Conservation (phyloP, 1,140 invertebrate genomes). For the Bombus fervidus region DNA sequence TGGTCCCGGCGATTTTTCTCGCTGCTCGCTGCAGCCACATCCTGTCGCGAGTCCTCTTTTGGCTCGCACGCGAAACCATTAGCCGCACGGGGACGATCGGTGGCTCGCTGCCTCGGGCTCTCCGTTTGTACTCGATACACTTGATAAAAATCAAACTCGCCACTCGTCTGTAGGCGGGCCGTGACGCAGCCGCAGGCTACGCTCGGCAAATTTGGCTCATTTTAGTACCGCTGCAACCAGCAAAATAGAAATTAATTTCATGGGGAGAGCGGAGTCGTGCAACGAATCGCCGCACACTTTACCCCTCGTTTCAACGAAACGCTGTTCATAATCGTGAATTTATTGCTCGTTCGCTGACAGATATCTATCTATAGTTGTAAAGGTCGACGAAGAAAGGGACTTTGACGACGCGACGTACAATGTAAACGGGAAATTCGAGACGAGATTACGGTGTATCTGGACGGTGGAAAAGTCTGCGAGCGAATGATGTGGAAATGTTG, state of each 20-base stretch:
- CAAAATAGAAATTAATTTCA: conserved; percentile 57
- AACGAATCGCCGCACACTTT: background rate
- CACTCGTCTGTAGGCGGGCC: background rate
- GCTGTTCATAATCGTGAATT: background rate
- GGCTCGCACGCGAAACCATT: background rate
- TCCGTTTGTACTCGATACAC: conserved; percentile 53
- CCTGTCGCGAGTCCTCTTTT: background rate
- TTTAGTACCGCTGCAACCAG: background rate
- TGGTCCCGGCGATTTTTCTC: conserved; percentile 37
- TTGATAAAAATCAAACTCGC: conserved; percentile 65
- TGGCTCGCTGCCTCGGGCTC: conserved; percentile 19
- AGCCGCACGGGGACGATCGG: background rate
- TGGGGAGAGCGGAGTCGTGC: background rate
- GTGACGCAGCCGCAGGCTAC: conserved; percentile 14
- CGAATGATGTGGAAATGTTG: background rate
- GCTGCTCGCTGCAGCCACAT: background rate
- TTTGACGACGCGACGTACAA: too few species aligned
- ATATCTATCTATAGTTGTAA: too few species aligned
- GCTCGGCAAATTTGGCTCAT: conserved; percentile 39
- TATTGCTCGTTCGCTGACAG: background rate
- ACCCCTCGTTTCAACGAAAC: background rate
- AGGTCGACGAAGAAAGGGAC: too few species aligned
- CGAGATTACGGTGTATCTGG: background rate
- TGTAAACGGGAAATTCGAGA: too few species aligned
- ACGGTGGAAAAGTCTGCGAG: background rate